A percentile compares a stretch with the other conserved stretches of the same genome.
These are phyloP conservation scores for Pseudomugil tenellus DNA, from an alignment of 2,797 vertebrate species.

Conservation along the genomic window DNA sequence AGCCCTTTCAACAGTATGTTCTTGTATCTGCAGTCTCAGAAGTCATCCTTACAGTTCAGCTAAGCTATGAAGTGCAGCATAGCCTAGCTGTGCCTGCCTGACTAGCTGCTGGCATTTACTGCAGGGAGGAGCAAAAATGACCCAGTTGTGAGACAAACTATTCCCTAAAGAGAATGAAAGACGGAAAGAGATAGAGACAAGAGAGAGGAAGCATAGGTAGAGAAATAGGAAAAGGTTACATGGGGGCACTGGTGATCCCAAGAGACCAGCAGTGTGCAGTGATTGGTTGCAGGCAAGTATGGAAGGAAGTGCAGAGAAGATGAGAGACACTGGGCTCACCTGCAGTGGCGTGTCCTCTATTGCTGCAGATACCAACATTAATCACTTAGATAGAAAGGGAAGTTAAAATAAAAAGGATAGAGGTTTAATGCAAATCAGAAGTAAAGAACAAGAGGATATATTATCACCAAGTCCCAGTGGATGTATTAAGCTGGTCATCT, in stretches of 20 bases:
- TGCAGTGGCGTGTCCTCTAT: conserved; percentile 70
- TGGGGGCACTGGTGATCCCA: conserved; percentile 47
- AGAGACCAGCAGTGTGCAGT: conserved; percentile 51
- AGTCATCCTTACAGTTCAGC: conserved; percentile 34
- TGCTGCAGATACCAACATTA: conserved; percentile 53
- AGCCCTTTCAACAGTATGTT: conserved; percentile 6
- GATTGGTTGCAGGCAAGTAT: conserved; percentile 65
- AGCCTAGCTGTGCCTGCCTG: conserved; percentile 43
- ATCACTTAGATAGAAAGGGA: conserved; percentile 53
- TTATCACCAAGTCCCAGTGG: conserved; percentile 10
- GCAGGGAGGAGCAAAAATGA: conserved; percentile 74
- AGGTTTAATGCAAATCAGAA: conserved; percentile 8
- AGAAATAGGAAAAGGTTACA: conserved; percentile 53
- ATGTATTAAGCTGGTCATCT: conserved; percentile 22
- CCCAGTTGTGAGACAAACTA: conserved; percentile 81
- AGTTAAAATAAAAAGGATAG: conserved; percentile 21
- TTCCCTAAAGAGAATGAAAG: conserved; percentile 61
- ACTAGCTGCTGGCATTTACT: conserved; percentile 66
- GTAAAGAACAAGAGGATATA: conserved; percentile 14
- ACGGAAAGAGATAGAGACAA: conserved; percentile 5
- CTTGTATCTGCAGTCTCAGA: conserved; percentile 40
- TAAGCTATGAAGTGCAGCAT: conserved; percentile 31
- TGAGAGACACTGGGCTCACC: conserved; percentile 57
- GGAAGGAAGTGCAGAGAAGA: conserved; percentile 31
- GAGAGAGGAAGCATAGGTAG: conserved; percentile 33